A percentile compares a stretch with the other conserved stretches of the same genome.
These are phyloP conservation scores for Parus major DNA, from an alignment of 2,113 vertebrate species.

Conservation along the genomic window DNA sequence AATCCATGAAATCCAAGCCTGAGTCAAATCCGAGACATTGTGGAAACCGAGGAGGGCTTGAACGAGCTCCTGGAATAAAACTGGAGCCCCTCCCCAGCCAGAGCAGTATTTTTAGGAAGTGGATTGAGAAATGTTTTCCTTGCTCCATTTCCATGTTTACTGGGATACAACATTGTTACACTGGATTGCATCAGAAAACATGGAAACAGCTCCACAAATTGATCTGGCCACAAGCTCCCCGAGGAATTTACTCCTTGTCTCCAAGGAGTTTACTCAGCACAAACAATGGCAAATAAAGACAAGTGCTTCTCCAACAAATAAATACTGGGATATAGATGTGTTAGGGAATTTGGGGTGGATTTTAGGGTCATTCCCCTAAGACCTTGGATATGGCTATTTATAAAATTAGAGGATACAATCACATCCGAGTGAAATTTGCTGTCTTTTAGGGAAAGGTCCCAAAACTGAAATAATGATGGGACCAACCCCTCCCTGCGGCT, in stretches of 20 bases:
- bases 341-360: not conserved
- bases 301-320: not conserved
- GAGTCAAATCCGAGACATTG: conserved; percentile 20
- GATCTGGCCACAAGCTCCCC: conserved; percentile 49
- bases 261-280: conserved; percentile 70
- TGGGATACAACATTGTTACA: conserved; percentile 69
- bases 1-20: conserved; percentile 33
- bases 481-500: not conserved
- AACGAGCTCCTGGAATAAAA: conserved; percentile 51
- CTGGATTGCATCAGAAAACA: conserved; percentile 76
- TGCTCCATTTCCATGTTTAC: conserved; percentile 69
- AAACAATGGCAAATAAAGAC: conserved; percentile 59
- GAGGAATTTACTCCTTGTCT: conserved; percentile 58
- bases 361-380: not conserved
- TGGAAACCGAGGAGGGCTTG: conserved; percentile 50
- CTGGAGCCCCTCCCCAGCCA: not conserved
- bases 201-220: conserved; percentile 55
- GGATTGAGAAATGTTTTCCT: conserved; percentile 62
- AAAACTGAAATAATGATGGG: not conserved
- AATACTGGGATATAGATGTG: not conserved
- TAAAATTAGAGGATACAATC: not conserved
- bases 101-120: conserved; percentile 63
- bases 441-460: not conserved
- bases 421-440: not conserved
- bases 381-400: not conserved